A percentile compares a stretch with the other conserved stretches of the same genome.
These are phyloP conservation scores for Arvicanthis niloticus DNA, from an alignment of 2,113 vertebrate species.

Conservation along the genomic window DNA sequence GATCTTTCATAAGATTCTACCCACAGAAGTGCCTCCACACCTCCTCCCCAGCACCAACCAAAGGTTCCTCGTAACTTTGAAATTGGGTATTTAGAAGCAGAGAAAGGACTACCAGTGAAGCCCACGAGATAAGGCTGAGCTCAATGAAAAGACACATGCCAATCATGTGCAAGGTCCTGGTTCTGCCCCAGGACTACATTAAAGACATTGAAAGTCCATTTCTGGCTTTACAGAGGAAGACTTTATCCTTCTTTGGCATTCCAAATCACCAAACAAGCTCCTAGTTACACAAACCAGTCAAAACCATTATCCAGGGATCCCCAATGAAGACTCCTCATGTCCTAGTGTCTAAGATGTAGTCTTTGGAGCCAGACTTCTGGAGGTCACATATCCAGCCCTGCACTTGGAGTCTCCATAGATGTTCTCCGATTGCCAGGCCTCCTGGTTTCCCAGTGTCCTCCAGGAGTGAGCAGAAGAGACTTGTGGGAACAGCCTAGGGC, in stretches of 20 bases:
- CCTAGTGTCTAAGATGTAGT: not conserved
- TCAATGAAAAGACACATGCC: not conserved
- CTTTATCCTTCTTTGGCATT: constrained; percentile 11
- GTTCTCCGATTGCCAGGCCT: not conserved
- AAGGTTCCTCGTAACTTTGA: not conserved
- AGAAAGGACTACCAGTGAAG: constrained; percentile 6
- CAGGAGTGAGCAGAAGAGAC: not conserved
- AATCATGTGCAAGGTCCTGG: not conserved
- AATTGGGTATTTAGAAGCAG: not conserved
- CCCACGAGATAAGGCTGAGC: too few relatives aligned
- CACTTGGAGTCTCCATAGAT: not conserved
- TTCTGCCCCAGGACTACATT: not conserved
- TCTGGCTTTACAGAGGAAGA: not conserved
- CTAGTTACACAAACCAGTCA: not conserved
- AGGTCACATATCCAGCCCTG: not conserved
- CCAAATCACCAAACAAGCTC: not conserved
- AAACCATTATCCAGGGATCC: constrained; percentile 15
- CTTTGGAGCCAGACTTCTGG: not conserved
- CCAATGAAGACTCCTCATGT: not conserved
- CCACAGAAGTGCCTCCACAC: constrained; percentile 27
- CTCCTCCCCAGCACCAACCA: not conserved
- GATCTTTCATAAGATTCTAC: constrained; percentile 73
- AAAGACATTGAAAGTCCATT: not conserved
- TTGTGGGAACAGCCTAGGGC: not conserved
- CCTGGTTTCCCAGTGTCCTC: not conserved